Evolutionary conservation across 1,140 invertebrate genomes (phyloP).

Genomic region (Brachystomella parvula): DNA sequence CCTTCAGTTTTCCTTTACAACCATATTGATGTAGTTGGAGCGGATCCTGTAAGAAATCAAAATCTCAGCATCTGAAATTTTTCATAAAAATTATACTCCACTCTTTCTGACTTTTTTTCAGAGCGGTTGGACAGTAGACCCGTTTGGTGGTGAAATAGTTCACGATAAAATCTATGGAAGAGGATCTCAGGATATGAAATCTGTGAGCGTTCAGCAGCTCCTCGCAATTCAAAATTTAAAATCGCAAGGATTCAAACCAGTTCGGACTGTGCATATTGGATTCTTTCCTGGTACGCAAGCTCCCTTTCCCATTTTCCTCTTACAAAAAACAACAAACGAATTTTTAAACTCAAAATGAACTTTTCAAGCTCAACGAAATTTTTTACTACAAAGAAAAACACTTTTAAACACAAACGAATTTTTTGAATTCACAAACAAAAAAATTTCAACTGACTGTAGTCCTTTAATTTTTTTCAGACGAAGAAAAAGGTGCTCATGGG

Average conservation of each 20-base stretch:
- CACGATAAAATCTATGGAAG: conserved; percentile 73
- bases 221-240: conserved; percentile 65
- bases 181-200: conserved; percentile 72
- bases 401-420: not conserved
- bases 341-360: too few species aligned
- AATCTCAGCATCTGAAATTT: too few species aligned
- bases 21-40: conserved; percentile 92
- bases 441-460: not conserved
- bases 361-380: too few species aligned
- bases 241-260: conserved; percentile 48
- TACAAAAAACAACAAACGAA: too few species aligned
- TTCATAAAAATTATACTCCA: too few species aligned
- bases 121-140: conserved; percentile 67
- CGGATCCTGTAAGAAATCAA: conserved; percentile 47
- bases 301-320: too few species aligned
- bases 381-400: too few species aligned
- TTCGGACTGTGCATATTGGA: conserved; percentile 62
- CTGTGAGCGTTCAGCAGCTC: conserved; percentile 68
- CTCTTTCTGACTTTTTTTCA: too few species aligned
- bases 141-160: conserved; percentile 69
- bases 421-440: not conserved
- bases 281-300: conserved; percentile 57
- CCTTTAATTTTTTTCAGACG: conserved; percentile 56
- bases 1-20: conserved; percentile 76
- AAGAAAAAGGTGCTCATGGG: conserved; percentile 82